Evolutionary conservation across 2,888 invertebrate genomes (phyloP).

Genomic region (Disparrhopalites patrizii): DNA sequence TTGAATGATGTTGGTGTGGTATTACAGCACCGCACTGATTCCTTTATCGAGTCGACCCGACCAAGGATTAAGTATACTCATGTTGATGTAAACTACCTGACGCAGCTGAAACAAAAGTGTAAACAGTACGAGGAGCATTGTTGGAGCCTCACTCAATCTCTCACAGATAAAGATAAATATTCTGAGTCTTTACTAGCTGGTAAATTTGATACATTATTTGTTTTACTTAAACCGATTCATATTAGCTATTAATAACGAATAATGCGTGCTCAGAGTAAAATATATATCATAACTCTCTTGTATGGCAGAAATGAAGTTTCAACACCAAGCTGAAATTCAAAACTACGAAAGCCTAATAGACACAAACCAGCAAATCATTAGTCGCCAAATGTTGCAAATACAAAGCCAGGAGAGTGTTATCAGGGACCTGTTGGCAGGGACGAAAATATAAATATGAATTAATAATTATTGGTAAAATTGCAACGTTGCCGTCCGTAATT

Average conservation of each 20-base stretch:
- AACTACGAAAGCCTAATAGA: conserved; percentile 57
- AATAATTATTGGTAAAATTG: background rate
- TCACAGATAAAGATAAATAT: conserved; percentile 22
- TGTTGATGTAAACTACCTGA: conserved; percentile 21
- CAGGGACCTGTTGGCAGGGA: conserved; percentile 4
- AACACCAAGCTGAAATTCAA: conserved; percentile 58
- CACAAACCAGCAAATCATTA: conserved; percentile 51
- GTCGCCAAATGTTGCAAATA: conserved; percentile 6
- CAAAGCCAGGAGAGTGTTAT: conserved; percentile 17
- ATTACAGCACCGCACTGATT: conserved; percentile 10
- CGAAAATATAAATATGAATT: conserved; percentile 3
- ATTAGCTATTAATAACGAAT: background rate
- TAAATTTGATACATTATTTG: no score
- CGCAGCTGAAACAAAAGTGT: conserved; percentile 20
- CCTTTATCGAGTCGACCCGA: no score
- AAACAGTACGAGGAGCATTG: conserved; percentile 28
- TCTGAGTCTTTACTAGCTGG: conserved; percentile 25
- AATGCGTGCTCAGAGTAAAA: background rate
- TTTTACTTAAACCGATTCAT: background rate
- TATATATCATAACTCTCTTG: no score
- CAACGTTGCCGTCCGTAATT: no score
- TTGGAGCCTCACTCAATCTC: conserved; percentile 18
- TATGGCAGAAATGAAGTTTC: conserved; percentile 58
- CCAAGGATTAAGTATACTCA: conserved; percentile 24
- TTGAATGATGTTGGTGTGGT: background rate